Evolutionary conservation across 1,140 invertebrate genomes (phyloP).

Genomic region (Andrena cerasifolii): DNA sequence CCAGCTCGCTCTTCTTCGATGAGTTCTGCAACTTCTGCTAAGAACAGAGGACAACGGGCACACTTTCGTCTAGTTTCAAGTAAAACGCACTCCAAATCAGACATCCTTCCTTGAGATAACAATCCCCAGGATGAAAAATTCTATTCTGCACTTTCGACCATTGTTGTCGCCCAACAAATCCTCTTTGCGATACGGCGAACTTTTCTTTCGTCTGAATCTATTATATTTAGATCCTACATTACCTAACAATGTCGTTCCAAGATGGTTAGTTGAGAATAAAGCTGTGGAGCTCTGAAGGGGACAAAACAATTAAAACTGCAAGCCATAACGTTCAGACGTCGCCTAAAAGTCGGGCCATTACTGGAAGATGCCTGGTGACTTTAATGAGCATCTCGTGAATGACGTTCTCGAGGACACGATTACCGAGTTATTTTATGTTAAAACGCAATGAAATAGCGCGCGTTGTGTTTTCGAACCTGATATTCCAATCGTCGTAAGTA

Average conservation of each 20-base stretch:
- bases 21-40: background rate
- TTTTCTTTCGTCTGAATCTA: too few species aligned
- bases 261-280: conserved; percentile 32
- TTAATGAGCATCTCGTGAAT: conserved; percentile 35
- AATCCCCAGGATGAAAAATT: background rate
- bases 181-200: too few species aligned
- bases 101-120: background rate
- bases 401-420: conserved; percentile 8
- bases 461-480: background rate
- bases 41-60: background rate
- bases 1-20: background rate
- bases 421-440: background rate
- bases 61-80: background rate
- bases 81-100: background rate
- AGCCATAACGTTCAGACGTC: background rate
- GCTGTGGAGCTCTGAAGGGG: background rate
- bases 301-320: conserved; percentile 32
- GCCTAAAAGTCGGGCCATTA: conserved; percentile 34
- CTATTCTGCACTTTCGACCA: too few species aligned
- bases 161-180: too few species aligned
- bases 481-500: too few species aligned
- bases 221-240: background rate
- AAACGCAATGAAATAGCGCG: too few species aligned
- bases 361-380: conserved; percentile 1
- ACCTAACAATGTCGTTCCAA: background rate